Evolutionary conservation across 1,140 invertebrate species (phyloP).

Genomic region (Harlomillsia oculata): DNA sequence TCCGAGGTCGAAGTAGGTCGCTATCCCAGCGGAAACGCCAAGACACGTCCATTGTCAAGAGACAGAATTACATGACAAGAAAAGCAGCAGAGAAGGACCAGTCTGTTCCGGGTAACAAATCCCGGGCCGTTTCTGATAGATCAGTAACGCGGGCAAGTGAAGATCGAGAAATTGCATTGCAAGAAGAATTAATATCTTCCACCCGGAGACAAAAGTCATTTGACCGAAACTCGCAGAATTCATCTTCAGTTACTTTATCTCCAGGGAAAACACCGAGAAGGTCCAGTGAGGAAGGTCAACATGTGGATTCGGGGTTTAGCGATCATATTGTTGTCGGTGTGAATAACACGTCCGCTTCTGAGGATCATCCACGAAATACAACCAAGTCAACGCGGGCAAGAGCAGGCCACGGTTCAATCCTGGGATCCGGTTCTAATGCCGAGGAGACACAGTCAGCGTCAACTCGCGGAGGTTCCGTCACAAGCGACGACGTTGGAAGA

Average conservation of each 20-base stretch:
- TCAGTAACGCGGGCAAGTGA: conserved; percentile 6
- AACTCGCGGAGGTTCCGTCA: conserved; percentile 19
- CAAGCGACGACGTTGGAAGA: conserved; percentile 17
- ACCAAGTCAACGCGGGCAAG: too few relatives aligned
- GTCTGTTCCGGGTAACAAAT: neutral
- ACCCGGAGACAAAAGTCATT: neutral
- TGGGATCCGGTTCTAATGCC: neutral
- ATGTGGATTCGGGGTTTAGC: conserved; percentile 26
- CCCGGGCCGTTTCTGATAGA: neutral
- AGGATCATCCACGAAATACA: conserved; percentile 16
- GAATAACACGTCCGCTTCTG: conserved; percentile 16
- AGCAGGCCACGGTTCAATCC: too few relatives aligned
- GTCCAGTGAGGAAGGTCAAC: neutral
- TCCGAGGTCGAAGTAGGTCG: too few relatives aligned
- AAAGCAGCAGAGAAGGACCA: neutral
- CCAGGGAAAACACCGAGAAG: neutral
- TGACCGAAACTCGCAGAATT: neutral
- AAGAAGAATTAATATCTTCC: conserved; percentile 14
- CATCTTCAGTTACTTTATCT: neutral
- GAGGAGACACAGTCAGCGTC: conserved; percentile 12
- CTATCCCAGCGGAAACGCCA: too few relatives aligned
- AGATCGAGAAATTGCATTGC: conserved; percentile 20
- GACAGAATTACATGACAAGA: too few relatives aligned
- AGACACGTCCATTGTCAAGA: too few relatives aligned
- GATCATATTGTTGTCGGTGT: conserved; percentile 17